Evolutionary conservation across 2,888 invertebrate species (phyloP).

Genomic region (Lasioglossum lativentre): DNA sequence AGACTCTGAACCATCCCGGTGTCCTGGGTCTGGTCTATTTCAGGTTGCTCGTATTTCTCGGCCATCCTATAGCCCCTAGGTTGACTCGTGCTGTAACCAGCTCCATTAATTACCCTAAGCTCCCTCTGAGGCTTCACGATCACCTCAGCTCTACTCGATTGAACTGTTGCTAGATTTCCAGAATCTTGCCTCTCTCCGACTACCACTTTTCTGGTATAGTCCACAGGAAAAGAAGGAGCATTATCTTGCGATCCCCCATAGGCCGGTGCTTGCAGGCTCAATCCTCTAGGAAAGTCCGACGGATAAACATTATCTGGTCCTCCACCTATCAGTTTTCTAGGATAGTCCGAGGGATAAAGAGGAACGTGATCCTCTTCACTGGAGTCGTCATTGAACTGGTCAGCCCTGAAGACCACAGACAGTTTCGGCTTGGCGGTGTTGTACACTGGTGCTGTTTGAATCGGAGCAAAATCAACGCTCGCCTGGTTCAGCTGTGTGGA

Average conservation of each 20-base stretch:
- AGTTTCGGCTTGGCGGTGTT: not conserved
- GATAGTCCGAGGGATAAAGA: slow-evolving; percentile 4
- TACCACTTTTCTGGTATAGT: not conserved
- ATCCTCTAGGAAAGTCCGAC: not conserved
- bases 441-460: not conserved
- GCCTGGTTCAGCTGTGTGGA: not conserved
- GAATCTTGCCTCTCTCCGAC: not conserved
- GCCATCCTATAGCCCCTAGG: not conserved
- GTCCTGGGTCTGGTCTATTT: not conserved
- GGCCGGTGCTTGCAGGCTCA: not conserved
- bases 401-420: not conserved
- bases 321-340: not conserved
- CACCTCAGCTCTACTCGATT: not conserved
- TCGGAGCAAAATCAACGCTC: not conserved
- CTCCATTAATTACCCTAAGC: not conserved
- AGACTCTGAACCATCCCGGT: not conserved
- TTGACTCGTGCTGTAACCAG: not conserved
- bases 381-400: not conserved
- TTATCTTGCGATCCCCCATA: not conserved
- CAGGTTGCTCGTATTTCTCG: not conserved
- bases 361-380: not conserved
- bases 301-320: not conserved
- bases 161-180: not conserved
- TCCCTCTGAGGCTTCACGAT: not conserved
- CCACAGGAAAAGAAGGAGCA: not conserved